phyloP scores from a whole-genome alignment of 2,797 vertebrate genomes.

The Alfaro cultratus region DNA sequence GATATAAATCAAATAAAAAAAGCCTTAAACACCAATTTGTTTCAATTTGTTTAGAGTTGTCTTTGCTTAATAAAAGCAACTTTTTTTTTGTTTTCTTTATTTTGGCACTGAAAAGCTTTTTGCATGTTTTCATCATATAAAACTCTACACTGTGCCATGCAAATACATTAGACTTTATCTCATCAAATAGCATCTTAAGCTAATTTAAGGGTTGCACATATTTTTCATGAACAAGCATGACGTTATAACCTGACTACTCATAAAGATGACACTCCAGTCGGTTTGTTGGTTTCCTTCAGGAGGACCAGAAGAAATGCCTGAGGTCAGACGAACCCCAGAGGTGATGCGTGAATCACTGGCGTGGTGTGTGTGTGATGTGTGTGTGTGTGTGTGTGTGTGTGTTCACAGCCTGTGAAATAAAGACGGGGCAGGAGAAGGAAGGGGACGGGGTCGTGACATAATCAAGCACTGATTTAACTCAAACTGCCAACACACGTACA shows the following conservation, averaged over 20 bases:
- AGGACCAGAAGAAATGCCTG: conserved; percentile 16
- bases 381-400: conserved; percentile 40
- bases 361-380: conserved; percentile 48
- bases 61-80: background rate
- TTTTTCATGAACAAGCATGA: background rate
- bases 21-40: background rate
- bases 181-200: background rate
- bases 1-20: too few species aligned
- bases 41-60: background rate
- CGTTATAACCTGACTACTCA: background rate
- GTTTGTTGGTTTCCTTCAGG: background rate
- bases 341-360: conserved; percentile 42
- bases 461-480: conserved; percentile 62
- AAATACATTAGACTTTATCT: background rate
- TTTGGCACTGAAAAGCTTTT: background rate
- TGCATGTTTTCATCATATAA: background rate
- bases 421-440: conserved; percentile 44
- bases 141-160: background rate
- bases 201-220: background rate
- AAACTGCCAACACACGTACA: conserved; percentile 30
- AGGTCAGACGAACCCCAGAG: conserved; percentile 37
- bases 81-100: too few species aligned
- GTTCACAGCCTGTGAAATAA: conserved; percentile 74
- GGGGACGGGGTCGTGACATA: conserved; percentile 60
- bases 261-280: background rate